A percentile compares a stretch with the other conserved stretches of the same genome.
These are phyloP conservation scores for Vidua macroura DNA, from an alignment of 2,113 vertebrate genomes.

Conservation along the genomic window DNA sequence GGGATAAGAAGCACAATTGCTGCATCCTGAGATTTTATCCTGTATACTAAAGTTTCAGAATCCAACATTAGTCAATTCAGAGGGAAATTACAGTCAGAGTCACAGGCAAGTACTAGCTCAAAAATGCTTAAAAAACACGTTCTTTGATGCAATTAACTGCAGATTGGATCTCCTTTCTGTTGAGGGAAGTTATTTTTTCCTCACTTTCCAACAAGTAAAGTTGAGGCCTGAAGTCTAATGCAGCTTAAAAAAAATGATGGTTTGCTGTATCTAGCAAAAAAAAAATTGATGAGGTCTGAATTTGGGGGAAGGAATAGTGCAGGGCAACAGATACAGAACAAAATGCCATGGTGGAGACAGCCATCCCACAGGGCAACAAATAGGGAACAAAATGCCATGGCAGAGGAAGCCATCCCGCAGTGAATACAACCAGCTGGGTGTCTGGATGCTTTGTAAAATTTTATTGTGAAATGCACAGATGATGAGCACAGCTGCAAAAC, in stretches of 20 bases:
- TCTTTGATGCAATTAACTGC: background rate
- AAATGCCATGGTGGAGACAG: conserved; percentile 33
- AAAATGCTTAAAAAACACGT: background rate
- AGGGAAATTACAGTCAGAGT: background rate
- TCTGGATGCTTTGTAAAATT: conserved; percentile 83
- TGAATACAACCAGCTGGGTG: conserved; percentile 83
- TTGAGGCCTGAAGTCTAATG: background rate
- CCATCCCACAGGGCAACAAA: conserved; percentile 50
- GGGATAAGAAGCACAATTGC: fast-evolving
- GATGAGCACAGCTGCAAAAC: conserved; percentile 85
- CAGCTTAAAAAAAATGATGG: background rate
- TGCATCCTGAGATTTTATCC: background rate
- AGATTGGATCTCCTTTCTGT: background rate
- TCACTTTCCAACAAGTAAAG: background rate
- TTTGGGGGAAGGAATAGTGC: background rate
- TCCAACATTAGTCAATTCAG: background rate
- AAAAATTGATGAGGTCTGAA: background rate
- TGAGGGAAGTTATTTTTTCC: background rate
- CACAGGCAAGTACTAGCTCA: background rate
- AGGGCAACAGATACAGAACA: background rate
- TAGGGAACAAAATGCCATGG: background rate
- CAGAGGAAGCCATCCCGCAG: conserved; percentile 58
- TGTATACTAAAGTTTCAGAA: background rate
- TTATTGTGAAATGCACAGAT: conserved; percentile 86
- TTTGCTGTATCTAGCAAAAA: background rate